A percentile compares a stretch with the other conserved stretches of the same genome.
Conservation (phyloP, 2,797 vertebrate species). For the Lepidocolaptes lacrymiger region DNA sequence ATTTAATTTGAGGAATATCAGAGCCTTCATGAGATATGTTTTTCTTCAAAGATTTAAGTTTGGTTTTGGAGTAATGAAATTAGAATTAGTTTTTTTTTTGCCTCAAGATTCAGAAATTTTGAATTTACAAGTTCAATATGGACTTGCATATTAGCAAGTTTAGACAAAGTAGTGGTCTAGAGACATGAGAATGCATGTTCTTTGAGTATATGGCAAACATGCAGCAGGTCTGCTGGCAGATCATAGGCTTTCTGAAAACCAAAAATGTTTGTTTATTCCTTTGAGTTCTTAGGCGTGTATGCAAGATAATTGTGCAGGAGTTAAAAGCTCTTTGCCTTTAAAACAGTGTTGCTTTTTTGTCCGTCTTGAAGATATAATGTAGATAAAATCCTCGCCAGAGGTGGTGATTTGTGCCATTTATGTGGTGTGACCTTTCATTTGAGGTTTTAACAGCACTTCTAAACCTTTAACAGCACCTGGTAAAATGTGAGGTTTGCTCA, state of each 20-base stretch:
- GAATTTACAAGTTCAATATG: not conserved
- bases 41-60: not conserved
- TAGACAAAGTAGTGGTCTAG: not conserved
- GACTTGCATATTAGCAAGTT: not conserved
- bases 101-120: not conserved
- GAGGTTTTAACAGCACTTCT: not conserved
- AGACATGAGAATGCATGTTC: not conserved
- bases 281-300: not conserved
- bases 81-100: not conserved
- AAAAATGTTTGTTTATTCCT: not conserved
- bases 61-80: not conserved
- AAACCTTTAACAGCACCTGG: not conserved
- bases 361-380: not conserved
- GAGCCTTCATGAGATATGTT: accelerated
- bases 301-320: not conserved
- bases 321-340: not conserved
- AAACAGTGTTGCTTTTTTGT: not conserved
- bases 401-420: not conserved
- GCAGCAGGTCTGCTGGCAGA: not conserved
- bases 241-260: not conserved
- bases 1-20: not conserved
- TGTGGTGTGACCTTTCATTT: not conserved
- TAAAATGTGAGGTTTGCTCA: not conserved
- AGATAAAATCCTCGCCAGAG: not conserved
- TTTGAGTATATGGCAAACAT: not conserved